Evolutionary conservation across 2,888 invertebrate species (phyloP), one percentile per base, ranked within the genome.

Genomic region (Colletes collaris): DNA sequence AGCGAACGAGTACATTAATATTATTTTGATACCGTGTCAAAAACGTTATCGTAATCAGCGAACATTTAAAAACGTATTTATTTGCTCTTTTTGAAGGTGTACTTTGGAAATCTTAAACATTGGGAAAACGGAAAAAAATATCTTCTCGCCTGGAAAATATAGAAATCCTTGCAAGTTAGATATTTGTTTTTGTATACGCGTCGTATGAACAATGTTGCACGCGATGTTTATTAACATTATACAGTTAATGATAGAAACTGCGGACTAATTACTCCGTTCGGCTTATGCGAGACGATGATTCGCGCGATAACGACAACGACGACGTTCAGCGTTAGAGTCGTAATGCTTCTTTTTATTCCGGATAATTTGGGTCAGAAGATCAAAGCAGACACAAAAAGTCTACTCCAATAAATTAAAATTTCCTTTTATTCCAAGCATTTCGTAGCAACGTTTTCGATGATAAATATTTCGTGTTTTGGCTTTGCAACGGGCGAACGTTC

Each of bases 211-310:
- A 27, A 27, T 27, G 27, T 27, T 27, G 27, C 27, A 27, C 27
- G 27, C 27, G 27, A 27, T 27, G 27, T 27, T 27, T 27, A 27
- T 46, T 19, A n/a, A 35, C 63, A 19, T 8, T 11, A 4, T 27
- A 19, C 60, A 4, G 70, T 68, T 66, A 74, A 79, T 62, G 66
- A 62, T 49, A 71, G 40, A 64, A 44, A 64, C 16, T 3, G 27
- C 49, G 56, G 19, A 37, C 63, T 75, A 84, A 83, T 84, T 77
- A 66, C 40, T 27, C 50, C 5, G 49, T 55, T 49, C 37, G n/a
- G n/a, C 60, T 16, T 35, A 1, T 46, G 10, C 16, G 16, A 44
- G 27, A 70, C 44, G 75, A 82, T 84, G 75, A 84, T 67, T 55
- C 60, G n/a, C 7, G 64, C 53, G 75, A 69, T 66, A 79, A 79